phyloP scores from a whole-genome alignment of 2,888 invertebrate genomes.

The Pyrocoelia pectoralis region DNA sequence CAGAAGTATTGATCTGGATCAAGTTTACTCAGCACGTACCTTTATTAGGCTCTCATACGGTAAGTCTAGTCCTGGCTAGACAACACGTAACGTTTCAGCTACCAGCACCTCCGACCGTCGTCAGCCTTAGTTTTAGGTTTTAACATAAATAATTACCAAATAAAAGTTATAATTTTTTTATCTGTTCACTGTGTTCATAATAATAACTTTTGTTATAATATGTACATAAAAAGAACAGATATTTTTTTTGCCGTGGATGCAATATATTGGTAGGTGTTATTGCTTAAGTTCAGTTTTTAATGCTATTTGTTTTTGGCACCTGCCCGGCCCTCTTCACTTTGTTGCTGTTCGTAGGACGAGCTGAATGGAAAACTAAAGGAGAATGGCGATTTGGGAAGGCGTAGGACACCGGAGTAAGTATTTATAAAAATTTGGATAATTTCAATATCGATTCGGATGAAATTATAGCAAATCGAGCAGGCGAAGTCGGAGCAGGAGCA shows the following conservation, averaged over 20 bases:
- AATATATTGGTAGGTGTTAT: conserved; percentile 36
- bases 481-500: conserved; percentile 36
- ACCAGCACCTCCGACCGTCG: conserved; percentile 38
- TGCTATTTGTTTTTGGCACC: conserved; percentile 58
- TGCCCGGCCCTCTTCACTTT: conserved; percentile 51
- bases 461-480: conserved; percentile 27
- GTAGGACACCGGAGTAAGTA: conserved; percentile 65
- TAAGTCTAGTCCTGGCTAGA: conserved; percentile 71
- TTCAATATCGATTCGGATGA: background rate
- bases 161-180: background rate
- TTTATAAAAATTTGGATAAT: conserved; percentile 9
- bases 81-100: conserved; percentile 54
- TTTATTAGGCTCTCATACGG: conserved; percentile 69
- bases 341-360: conserved; percentile 64
- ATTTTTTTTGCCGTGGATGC: conserved; percentile 21
- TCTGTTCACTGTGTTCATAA: conserved; percentile 6
- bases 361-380: conserved; percentile 66
- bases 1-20: conserved; percentile 76
- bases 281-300: conserved; percentile 54
- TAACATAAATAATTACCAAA: background rate
- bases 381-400: conserved; percentile 65
- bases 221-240: conserved; percentile 2
- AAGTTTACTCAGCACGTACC: conserved; percentile 67
- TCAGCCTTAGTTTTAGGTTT: conserved; percentile 26
- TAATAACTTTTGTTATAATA: conserved; percentile 4